Evolutionary conservation across 30 jellyfish, hydroid and myxozoan genomes (phyloP), one percentile per base, ranked within the genome.

Genomic region (Hydractinia echinata): DNA sequence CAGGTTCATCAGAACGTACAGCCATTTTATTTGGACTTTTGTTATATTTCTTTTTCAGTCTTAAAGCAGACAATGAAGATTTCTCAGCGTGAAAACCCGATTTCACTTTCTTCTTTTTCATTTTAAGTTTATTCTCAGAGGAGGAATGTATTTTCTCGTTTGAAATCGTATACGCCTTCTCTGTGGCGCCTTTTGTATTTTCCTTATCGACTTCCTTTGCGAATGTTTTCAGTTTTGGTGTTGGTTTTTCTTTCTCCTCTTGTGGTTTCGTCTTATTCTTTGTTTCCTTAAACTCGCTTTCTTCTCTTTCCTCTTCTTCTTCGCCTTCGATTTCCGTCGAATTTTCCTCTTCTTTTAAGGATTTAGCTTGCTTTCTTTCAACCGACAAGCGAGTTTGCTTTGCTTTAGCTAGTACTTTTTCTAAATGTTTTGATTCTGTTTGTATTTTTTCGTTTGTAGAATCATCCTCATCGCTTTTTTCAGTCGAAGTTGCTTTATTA

Each of bases 351-450:
- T 44, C 53, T 10, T 77, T 77, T 20, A 77, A 4, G 15, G 55
- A 54, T 15, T 77, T 77, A 10, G 51, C 55, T 77, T 55, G 19
- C 61, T 49, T 58, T 77, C 60, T 21, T n/a, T 54, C 51, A 13
- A 53, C 85, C 53, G 85, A 79, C 52, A 53, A 50, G 3, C 76
- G 39, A 5, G 54, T 77, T 30, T 77, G 77, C 60, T 77, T 77
- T 2, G 55, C 79, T 54, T 77, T 61, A 4, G 76, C 53, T 60
- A 77, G 21, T 19, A 30, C 53, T 77, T 77, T 55, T 54, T 77
- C 85, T 55, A 77, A 55, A 30, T 77, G 85, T 54, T 77, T 77
- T 55, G 85, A 77, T 60, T 77, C 85, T 5, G 77, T 77, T 51
- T 51, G 76, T 10, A 77, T 54, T 55, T 77, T 61, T 30, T 77